Percentiles rank a stretch among this genome's conserved stretches.
phyloP scores from a whole-genome alignment of 2,797 vertebrate species.

The Neostethus bicornis region DNA sequence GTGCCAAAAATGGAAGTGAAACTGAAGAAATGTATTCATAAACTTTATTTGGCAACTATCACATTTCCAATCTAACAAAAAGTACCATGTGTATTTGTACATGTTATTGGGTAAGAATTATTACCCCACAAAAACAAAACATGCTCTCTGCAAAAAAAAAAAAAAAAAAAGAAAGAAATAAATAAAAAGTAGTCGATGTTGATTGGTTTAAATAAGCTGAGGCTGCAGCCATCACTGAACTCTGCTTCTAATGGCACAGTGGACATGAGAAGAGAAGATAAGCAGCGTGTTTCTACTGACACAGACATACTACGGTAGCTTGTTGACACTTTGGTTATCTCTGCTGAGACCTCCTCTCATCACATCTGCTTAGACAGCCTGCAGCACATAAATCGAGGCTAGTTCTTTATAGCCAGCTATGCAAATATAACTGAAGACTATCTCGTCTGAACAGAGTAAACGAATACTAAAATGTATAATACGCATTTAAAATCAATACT shows the following conservation, averaged over 20 bases:
- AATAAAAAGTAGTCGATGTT: too few species aligned
- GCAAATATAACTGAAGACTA: conserved; percentile 22
- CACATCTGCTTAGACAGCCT: conserved; percentile 17
- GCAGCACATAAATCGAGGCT: conserved; percentile 15
- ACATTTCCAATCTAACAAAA: too few species aligned
- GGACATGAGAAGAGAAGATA: conserved; percentile 14
- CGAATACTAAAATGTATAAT: conserved; percentile 27
- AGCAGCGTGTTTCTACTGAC: conserved; percentile 16
- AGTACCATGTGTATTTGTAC: too few species aligned
- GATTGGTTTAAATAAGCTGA: too few species aligned
- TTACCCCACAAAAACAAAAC: too few species aligned
- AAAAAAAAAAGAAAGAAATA: background rate
- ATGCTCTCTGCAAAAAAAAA: background rate
- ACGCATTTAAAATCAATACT: conserved; percentile 14
- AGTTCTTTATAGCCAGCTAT: conserved; percentile 31
- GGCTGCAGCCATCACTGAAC: conserved; percentile 9
- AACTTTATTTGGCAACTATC: too few species aligned
- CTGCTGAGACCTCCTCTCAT: conserved; percentile 8
- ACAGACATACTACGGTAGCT: conserved; percentile 12
- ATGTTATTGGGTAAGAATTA: too few species aligned
- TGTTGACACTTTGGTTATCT: conserved; percentile 29
- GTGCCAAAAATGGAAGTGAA: too few species aligned
- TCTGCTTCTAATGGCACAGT: background rate
- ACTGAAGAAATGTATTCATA: too few species aligned
- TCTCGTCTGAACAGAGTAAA: conserved; percentile 16